phyloP scores from a whole-genome alignment of 2,797 vertebrate genomes.

The Acipenser ruthenus region DNA sequence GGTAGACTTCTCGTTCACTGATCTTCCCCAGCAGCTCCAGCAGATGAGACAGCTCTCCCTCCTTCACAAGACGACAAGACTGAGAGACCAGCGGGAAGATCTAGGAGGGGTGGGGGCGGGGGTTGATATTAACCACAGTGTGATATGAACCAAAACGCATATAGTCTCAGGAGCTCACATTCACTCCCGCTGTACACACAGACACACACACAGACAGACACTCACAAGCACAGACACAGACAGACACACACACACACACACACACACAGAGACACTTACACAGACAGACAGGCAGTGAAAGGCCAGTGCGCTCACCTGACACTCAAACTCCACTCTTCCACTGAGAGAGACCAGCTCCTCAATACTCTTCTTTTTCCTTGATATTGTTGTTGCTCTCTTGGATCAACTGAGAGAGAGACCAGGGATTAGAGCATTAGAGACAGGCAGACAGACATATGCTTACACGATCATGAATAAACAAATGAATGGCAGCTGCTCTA shows the following conservation, averaged over 20 bases:
- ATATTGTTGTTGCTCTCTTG: slow-evolving; percentile 90
- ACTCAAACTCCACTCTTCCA: slow-evolving; percentile 91
- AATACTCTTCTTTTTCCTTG: slow-evolving; percentile 82
- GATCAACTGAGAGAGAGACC: slow-evolving; percentile 64
- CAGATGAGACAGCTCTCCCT: slow-evolving; percentile 63
- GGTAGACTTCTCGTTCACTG: slow-evolving; percentile 68
- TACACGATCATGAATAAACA: neutral
- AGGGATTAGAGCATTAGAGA: neutral
- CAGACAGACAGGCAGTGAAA: neutral
- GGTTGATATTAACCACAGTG: neutral
- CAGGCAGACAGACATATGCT: neutral
- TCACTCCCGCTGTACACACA: no score
- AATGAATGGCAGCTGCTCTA: slow-evolving; percentile 21
- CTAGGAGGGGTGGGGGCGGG: slow-evolving; percentile 41
- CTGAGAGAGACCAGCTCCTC: slow-evolving; percentile 88
- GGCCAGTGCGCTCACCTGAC: slow-evolving; percentile 60
- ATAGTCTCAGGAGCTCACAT: no score
- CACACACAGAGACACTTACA: neutral
- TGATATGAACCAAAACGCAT: neutral
- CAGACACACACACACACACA: neutral
- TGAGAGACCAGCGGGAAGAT: slow-evolving; percentile 93
- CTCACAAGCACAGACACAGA: neutral
- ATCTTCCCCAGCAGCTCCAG: slow-evolving; percentile 71
- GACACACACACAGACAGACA: no score
- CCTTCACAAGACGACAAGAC: slow-evolving; percentile 80